Conservation (phyloP, 30 jellyfish, hydroid and myxozoan genomes). For the Mastigias papua region DNA sequence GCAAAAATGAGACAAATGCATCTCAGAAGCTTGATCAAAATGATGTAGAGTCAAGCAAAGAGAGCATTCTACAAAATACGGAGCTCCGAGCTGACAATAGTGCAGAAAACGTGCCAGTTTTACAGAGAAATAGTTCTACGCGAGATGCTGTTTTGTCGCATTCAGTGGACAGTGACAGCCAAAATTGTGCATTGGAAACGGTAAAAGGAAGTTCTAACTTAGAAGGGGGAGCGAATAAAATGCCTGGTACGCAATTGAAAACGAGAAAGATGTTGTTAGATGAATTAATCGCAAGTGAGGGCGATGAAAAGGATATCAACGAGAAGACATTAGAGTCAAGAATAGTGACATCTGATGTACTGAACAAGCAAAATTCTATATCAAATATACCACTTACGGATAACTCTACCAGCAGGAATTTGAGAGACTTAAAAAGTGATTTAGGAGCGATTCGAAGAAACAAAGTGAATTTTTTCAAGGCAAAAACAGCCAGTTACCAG, state of each 20-base stretch:
- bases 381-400: neutral
- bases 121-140: neutral
- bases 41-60: neutral
- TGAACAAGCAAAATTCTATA: neutral
- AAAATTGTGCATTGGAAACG: neutral
- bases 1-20: neutral
- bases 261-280: neutral
- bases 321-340: neutral
- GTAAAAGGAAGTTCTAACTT: neutral
- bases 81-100: no score
- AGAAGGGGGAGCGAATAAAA: neutral
- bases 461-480: neutral
- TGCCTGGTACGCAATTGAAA: neutral
- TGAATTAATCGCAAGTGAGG: neutral
- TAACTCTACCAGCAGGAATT: neutral
- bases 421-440: neutral
- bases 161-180: neutral
- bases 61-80: no score
- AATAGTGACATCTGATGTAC: neutral
- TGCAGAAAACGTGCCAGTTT: no score
- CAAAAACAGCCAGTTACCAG: neutral
- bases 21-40: neutral
- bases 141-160: neutral
- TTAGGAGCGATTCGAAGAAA: neutral
- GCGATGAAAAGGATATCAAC: neutral